Percentiles rank a stretch among this genome's conserved stretches.
phyloP scores from a whole-genome alignment of 2,797 vertebrate species.

The Phaenicophaeus curvirostris region DNA sequence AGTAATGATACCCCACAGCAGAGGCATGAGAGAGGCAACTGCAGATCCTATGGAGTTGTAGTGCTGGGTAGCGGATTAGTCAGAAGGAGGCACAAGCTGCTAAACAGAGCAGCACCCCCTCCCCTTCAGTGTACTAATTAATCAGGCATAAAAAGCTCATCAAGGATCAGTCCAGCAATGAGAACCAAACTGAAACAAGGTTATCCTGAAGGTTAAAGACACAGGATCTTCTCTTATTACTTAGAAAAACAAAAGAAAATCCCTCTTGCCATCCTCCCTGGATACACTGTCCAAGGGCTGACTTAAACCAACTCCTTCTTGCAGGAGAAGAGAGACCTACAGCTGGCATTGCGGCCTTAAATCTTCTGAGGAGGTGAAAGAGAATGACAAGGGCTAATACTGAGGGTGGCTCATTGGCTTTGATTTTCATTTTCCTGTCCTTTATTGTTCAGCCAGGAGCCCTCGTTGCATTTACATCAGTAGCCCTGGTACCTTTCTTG shows the following conservation, averaged over 20 bases:
- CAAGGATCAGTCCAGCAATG: slow-evolving; percentile 66
- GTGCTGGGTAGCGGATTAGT: slow-evolving; percentile 11
- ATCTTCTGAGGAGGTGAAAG: slow-evolving; percentile 1
- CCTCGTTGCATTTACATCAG: neutral
- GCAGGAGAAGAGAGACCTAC: neutral
- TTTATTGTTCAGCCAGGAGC: slow-evolving; percentile 30
- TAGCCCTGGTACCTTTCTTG: neutral
- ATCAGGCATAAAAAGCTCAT: slow-evolving; percentile 74
- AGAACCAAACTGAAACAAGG: slow-evolving; percentile 63
- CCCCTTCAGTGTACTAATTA: slow-evolving; percentile 63
- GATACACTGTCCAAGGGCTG: neutral
- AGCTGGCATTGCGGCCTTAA: slow-evolving; percentile 1
- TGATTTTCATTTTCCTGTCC: slow-evolving; percentile 8
- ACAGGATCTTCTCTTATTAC: slow-evolving; percentile 44
- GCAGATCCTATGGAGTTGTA: slow-evolving; percentile 6
- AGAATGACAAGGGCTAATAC: neutral
- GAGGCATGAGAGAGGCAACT: neutral
- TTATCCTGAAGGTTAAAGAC: slow-evolving; percentile 72
- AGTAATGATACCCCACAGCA: neutral
- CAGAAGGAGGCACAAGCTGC: slow-evolving; percentile 18
- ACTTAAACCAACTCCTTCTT: neutral
- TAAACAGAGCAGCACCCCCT: slow-evolving; percentile 26
- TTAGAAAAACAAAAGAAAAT: neutral
- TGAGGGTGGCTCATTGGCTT: slow-evolving; percentile 7
- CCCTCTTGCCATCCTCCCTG: neutral